Percentiles rank a stretch among this genome's conserved stretches.
Evolutionary conservation across 2,888 invertebrate species (phyloP).

Genomic region (Meandrusa payeni): DNA sequence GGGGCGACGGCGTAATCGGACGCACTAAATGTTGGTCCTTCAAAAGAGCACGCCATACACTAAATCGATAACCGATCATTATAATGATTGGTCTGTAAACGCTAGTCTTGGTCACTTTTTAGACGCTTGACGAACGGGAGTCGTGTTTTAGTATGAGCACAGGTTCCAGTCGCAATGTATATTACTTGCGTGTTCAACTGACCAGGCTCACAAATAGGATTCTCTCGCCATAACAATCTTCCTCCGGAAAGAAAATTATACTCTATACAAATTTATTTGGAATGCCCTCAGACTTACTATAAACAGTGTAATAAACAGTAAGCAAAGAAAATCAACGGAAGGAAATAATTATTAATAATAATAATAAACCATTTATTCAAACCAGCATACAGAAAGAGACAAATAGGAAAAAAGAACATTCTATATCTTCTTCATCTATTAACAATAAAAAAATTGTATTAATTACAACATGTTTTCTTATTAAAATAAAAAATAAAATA

Average conservation of each 20-base stretch:
- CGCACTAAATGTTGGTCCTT: slow-evolving; percentile 72
- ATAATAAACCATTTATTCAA: too few relatives aligned
- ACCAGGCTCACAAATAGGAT: slow-evolving; percentile 26
- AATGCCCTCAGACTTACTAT: slow-evolving; percentile 12
- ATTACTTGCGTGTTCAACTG: slow-evolving; percentile 29
- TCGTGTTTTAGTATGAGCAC: slow-evolving; percentile 55
- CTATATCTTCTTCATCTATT: too few relatives aligned
- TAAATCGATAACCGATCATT: slow-evolving; percentile 78
- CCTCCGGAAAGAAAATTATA: slow-evolving; percentile 26
- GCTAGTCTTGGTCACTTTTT: slow-evolving; percentile 62
- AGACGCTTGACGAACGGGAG: slow-evolving; percentile 69
- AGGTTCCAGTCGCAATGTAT: slow-evolving; percentile 15
- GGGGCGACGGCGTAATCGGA: slow-evolving; percentile 61
- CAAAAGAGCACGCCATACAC: slow-evolving; percentile 68
- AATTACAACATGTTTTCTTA: too few relatives aligned
- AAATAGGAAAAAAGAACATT: too few relatives aligned
- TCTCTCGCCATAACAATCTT: slow-evolving; percentile 25
- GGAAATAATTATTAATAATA: too few relatives aligned
- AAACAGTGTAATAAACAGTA: slow-evolving; percentile 11
- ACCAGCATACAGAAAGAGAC: too few relatives aligned
- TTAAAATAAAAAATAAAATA: too few relatives aligned
- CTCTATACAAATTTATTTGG: slow-evolving; percentile 2
- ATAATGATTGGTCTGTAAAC: slow-evolving; percentile 76
- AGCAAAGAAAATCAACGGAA: too few relatives aligned
- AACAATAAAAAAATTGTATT: too few relatives aligned